These are phyloP conservation scores for Apis cerana DNA, from an alignment of 1,140 invertebrate species.

Conservation along the genomic window DNA sequence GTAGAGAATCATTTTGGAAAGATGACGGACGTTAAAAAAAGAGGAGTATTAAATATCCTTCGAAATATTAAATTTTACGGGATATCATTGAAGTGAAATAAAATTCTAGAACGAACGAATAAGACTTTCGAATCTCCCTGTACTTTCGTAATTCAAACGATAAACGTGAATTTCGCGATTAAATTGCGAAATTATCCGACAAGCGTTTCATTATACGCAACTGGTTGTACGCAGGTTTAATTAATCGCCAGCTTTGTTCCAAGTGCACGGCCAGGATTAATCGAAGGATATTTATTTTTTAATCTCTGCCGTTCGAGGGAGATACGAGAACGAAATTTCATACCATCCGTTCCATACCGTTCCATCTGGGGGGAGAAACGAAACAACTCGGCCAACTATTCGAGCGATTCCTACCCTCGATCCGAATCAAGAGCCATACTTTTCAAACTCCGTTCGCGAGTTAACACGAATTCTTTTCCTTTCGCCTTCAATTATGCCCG, in stretches of 20 bases:
- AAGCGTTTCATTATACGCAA: no score
- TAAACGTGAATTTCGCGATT: no score
- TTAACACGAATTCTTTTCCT: neutral
- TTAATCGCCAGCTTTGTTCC: neutral
- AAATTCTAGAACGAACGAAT: no score
- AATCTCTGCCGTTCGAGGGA: neutral
- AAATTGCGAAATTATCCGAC: no score
- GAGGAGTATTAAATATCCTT: no score
- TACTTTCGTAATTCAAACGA: no score
- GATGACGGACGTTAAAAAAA: no score
- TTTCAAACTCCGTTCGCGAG: constrained; percentile 8
- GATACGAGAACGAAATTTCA: neutral
- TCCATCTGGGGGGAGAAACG: constrained; percentile 26
- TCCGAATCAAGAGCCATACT: constrained; percentile 19
- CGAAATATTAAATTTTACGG: no score
- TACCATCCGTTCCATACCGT: neutral
- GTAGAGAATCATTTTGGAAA: no score
- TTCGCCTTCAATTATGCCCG: neutral
- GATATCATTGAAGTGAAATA: no score
- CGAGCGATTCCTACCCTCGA: constrained; percentile 30
- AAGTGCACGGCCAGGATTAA: neutral
- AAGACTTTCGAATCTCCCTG: no score
- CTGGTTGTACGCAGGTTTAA: neutral
- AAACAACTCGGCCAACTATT: constrained; percentile 66
- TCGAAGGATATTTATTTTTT: constrained; percentile 1